A percentile compares a stretch with the other conserved stretches of the same genome.
These are phyloP conservation scores for Heliconius erato DNA, from an alignment of 2,888 invertebrate species.

Conservation along the genomic window DNA sequence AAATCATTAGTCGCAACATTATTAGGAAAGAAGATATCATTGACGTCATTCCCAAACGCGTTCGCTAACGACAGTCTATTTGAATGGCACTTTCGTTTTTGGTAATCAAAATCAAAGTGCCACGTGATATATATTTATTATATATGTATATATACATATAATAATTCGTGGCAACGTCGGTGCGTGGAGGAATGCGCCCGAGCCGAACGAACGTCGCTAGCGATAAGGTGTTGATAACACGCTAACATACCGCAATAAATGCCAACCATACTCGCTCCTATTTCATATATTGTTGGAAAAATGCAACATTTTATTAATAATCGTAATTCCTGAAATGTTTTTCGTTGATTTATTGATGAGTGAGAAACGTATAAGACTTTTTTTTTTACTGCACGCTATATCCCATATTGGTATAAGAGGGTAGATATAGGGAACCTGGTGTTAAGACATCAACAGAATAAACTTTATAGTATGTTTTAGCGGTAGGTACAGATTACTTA, in stretches of 20 bases:
- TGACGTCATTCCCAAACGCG: not conserved
- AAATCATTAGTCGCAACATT: not conserved
- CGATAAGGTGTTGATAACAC: conserved; percentile 57
- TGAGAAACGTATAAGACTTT: not conserved
- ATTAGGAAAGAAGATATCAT: not conserved
- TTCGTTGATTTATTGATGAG: not conserved
- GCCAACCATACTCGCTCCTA: conserved; percentile 31
- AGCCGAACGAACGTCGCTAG: conserved; percentile 66
- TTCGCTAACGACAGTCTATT: conserved; percentile 8
- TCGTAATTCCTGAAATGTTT: not conserved
- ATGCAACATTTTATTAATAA: conserved; percentile 1
- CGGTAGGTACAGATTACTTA: too few relatives aligned
- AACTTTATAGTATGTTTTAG: too few relatives aligned
- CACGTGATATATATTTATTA: conserved; percentile 50
- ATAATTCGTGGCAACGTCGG: conserved; percentile 56
- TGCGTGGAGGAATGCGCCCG: conserved; percentile 61
- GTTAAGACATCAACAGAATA: too few relatives aligned
- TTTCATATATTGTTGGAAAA: conserved; percentile 23
- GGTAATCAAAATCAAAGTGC: conserved; percentile 21
- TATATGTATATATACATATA: conserved; percentile 31
- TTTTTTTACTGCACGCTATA: not conserved
- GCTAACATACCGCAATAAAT: conserved; percentile 56
- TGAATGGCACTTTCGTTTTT: conserved; percentile 38
- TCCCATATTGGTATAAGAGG: not conserved
- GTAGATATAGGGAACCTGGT: too few relatives aligned